phyloP scores from a whole-genome alignment of 2,888 invertebrate genomes.

The Agrotis puta region DNA sequence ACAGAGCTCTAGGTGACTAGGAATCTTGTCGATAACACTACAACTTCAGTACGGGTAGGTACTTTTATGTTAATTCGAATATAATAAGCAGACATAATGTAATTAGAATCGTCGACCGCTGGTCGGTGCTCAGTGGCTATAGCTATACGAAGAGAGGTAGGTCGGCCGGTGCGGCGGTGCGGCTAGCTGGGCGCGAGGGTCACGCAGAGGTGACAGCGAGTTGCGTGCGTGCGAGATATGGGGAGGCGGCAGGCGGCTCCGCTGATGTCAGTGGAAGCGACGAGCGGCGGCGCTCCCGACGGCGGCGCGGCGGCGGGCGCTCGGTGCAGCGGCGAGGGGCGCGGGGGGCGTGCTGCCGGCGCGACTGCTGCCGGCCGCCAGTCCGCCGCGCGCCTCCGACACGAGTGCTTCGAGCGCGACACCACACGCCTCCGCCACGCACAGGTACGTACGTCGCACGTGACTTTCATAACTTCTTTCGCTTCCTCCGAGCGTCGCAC shows the following conservation, averaged over 20 bases:
- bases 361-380: conserved; percentile 83
- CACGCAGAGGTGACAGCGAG: conserved; percentile 84
- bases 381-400: conserved; percentile 89
- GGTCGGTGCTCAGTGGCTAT: conserved; percentile 49
- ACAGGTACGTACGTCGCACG: conserved; percentile 85
- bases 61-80: conserved; percentile 37
- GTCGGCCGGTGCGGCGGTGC: conserved; percentile 67
- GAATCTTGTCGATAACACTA: conserved; percentile 17
- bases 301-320: conserved; percentile 76
- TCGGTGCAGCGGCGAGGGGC: conserved; percentile 85
- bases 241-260: conserved; percentile 78
- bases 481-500: conserved; percentile 53
- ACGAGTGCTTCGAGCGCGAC: conserved; percentile 83
- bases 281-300: conserved; percentile 79
- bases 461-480: conserved; percentile 72
- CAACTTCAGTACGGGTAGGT: conserved; percentile 16
- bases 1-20: conserved; percentile 42
- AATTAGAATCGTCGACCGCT: conserved; percentile 55
- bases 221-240: conserved; percentile 80
- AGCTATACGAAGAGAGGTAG: conserved; percentile 54
- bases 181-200: conserved; percentile 76
- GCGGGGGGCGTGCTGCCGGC: conserved; percentile 83
- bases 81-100: conserved; percentile 46
- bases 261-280: conserved; percentile 83
- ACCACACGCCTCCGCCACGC: conserved; percentile 76